Conservation (phyloP, 2,888 invertebrate species). For the Cosmia trapezina region DNA sequence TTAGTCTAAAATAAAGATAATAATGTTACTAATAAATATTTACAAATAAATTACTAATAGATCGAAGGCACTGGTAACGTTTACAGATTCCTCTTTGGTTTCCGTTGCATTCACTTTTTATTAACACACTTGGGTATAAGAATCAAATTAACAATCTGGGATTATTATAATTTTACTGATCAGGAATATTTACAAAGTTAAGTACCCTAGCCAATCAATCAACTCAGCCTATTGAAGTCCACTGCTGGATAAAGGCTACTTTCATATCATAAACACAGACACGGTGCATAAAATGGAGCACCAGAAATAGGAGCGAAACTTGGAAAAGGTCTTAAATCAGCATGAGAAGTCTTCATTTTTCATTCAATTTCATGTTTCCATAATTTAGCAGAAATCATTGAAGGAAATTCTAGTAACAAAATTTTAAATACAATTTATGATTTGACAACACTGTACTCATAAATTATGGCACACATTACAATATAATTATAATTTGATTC, state of each 20-base stretch:
- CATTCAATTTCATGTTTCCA: neutral
- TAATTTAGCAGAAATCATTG: neutral
- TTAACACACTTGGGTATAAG: neutral
- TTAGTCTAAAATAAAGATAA: constrained; percentile 19
- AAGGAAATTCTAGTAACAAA: neutral
- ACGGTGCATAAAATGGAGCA: neutral
- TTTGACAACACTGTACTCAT: neutral
- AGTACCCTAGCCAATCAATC: neutral
- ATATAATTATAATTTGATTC: constrained; percentile 27
- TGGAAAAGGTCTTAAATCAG: neutral
- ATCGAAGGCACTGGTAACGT: constrained; percentile 45
- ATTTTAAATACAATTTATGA: neutral
- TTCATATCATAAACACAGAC: neutral
- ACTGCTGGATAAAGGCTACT: neutral
- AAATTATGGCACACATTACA: neutral
- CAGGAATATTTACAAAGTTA: constrained; percentile 3
- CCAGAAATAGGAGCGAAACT: no score
- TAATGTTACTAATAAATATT: constrained; percentile 39
- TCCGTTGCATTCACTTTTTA: constrained; percentile 13
- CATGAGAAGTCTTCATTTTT: neutral
- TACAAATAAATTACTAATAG: constrained; percentile 55
- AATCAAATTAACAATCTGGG: neutral
- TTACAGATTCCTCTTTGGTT: constrained; percentile 61
- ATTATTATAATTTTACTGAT: neutral
- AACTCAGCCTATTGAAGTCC: neutral